These are phyloP conservation scores for Bellardia bayeri DNA, from an alignment of 2,888 invertebrate genomes.

Conservation along the genomic window DNA sequence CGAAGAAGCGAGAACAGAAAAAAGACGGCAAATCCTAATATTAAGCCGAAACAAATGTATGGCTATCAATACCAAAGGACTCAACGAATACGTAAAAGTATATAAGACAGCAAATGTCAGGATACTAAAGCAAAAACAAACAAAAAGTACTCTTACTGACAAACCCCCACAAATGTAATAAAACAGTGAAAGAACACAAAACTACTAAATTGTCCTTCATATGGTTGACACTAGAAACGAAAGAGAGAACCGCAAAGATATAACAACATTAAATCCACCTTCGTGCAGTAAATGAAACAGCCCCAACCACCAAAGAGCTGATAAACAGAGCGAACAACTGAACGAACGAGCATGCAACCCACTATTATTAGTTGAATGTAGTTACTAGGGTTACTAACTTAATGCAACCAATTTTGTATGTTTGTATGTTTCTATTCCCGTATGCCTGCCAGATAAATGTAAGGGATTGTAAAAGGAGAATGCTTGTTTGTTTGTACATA, in stretches of 20 bases:
- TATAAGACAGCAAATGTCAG: conserved; percentile 34
- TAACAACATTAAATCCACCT: conserved; percentile 35
- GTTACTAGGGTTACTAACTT: neutral
- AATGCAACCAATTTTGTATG: conserved; percentile 23
- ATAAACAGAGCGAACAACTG: neutral
- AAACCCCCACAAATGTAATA: neutral
- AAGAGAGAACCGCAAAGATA: conserved; percentile 34
- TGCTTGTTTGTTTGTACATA: neutral
- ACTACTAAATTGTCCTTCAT: conserved; percentile 6
- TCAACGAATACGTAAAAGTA: neutral
- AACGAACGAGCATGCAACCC: neutral
- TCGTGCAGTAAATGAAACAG: conserved; percentile 16
- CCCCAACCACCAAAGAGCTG: neutral
- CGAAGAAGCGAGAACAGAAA: neutral
- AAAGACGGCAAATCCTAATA: conserved; percentile 33
- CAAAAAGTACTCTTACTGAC: neutral
- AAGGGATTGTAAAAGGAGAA: neutral
- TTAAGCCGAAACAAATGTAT: conserved; percentile 64
- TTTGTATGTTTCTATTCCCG: neutral
- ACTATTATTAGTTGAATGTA: conserved; percentile 7
- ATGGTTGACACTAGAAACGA: neutral
- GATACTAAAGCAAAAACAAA: conserved; percentile 5
- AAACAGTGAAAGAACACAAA: conserved; percentile 3
- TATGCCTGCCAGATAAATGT: neutral
- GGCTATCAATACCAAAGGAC: conserved; percentile 37